A percentile compares a stretch with the other conserved stretches of the same genome.
These are phyloP conservation scores for Hoplodrina blanda DNA, from an alignment of 2,888 invertebrate genomes.

Conservation along the genomic window DNA sequence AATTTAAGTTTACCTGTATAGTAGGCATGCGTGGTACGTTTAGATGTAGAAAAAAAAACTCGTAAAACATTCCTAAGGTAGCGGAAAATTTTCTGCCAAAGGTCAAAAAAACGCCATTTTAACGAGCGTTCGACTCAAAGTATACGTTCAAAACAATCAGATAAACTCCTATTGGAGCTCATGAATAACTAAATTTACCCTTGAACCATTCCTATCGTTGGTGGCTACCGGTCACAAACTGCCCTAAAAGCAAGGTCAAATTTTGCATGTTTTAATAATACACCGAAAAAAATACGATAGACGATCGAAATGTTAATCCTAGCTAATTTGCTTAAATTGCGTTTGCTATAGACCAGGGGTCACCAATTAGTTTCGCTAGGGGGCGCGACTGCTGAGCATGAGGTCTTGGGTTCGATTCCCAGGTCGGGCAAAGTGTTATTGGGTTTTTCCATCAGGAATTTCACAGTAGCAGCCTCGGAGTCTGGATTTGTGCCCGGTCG, in stretches of 20 bases:
- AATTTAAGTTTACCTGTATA: too few species aligned
- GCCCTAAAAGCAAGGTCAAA: conserved; percentile 77
- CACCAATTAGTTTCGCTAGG: too few species aligned
- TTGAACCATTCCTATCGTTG: conserved; percentile 77
- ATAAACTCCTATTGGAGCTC: conserved; percentile 79
- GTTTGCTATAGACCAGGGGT: conserved; percentile 8
- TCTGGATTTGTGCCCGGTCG: too few species aligned
- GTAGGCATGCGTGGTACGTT: not conserved
- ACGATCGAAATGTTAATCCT: conserved; percentile 6
- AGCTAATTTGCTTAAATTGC: conserved; percentile 6
- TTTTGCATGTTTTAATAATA: conserved; percentile 42
- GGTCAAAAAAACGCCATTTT: conserved; percentile 51
- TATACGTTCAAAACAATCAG: conserved; percentile 75
- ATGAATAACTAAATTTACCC: conserved; percentile 83
- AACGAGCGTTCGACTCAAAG: conserved; percentile 62
- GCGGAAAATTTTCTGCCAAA: conserved; percentile 1
- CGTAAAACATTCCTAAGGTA: not conserved
- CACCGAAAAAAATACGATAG: conserved; percentile 3
- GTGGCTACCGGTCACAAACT: conserved; percentile 64
- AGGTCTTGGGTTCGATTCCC: too few species aligned
- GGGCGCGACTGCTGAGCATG: too few species aligned
- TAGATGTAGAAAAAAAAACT: not conserved
- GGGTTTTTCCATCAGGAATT: too few species aligned
- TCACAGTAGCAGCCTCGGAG: too few species aligned
- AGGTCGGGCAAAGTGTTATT: too few species aligned